Conservation (phyloP, 1,140 invertebrate genomes). For the Phenacoccus solenopsis region DNA sequence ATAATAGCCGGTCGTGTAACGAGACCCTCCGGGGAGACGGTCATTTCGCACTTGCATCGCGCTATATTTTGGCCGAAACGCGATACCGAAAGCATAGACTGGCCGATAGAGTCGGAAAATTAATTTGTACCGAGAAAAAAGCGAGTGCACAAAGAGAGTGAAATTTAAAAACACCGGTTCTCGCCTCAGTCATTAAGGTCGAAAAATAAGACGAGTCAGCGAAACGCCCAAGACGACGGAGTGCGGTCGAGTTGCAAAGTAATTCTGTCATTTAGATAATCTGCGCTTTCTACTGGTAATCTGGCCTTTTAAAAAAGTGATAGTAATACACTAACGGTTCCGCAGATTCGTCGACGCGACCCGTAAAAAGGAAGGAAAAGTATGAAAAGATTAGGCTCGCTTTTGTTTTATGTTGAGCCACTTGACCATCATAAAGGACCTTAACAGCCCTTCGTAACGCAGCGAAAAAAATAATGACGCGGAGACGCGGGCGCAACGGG, state of each 20-base stretch:
- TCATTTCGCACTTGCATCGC: not conserved
- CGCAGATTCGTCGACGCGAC: not conserved
- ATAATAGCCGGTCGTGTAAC: constrained; percentile 10
- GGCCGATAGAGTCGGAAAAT: too few relatives aligned
- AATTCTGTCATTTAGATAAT: constrained; percentile 18
- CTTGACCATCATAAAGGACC: constrained; percentile 15
- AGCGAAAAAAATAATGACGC: not conserved
- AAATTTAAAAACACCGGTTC: not conserved
- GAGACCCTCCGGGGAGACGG: not conserved
- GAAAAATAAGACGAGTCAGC: not conserved
- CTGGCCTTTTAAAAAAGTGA: constrained; percentile 10
- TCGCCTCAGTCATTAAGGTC: not conserved
- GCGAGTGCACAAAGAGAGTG: not conserved
- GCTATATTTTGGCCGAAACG: too few relatives aligned
- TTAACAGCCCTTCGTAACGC: not conserved
- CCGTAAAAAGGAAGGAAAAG: constrained; percentile 5
- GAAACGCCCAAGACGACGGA: not conserved
- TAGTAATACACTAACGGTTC: constrained; percentile 10
- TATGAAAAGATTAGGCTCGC: constrained; percentile 15
- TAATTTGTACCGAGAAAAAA: too few relatives aligned
- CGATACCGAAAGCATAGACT: too few relatives aligned
- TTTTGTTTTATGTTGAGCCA: constrained; percentile 15
- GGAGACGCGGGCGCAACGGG: not conserved
- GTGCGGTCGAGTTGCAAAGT: too few relatives aligned
- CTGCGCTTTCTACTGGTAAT: constrained; percentile 5